Conservation (phyloP, 2,113 vertebrate species). For the Nesogale talazaci region DNA sequence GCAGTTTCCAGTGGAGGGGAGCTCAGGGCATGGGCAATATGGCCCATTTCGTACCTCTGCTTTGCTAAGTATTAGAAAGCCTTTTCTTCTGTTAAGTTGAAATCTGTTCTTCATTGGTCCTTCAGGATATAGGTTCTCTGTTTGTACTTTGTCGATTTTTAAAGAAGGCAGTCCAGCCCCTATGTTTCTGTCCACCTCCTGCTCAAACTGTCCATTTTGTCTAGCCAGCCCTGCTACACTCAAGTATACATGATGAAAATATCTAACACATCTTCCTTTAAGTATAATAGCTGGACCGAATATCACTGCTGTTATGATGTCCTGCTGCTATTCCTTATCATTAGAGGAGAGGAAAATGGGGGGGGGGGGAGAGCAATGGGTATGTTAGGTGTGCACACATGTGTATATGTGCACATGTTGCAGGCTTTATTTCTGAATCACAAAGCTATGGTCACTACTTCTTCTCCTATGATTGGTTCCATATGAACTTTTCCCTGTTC, state of each 20-base stretch:
- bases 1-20: background rate
- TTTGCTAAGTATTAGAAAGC: background rate
- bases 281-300: background rate
- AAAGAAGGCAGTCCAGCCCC: background rate
- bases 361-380: background rate
- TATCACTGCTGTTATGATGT: background rate
- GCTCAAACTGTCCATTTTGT: background rate
- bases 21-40: background rate
- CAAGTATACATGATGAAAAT: background rate
- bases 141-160: background rate
- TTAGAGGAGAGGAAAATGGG: background rate
- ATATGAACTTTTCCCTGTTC: background rate
- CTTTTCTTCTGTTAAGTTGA: background rate
- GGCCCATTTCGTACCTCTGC: background rate
- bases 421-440: background rate
- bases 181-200: background rate
- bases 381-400: too few species aligned
- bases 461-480: background rate
- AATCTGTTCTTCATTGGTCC: background rate
- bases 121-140: background rate
- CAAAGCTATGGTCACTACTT: background rate
- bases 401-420: background rate
- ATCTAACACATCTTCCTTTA: background rate
- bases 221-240: background rate
- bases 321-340: background rate